Conservation (phyloP, 2,888 invertebrate genomes). For the Andrena trimmerana region DNA sequence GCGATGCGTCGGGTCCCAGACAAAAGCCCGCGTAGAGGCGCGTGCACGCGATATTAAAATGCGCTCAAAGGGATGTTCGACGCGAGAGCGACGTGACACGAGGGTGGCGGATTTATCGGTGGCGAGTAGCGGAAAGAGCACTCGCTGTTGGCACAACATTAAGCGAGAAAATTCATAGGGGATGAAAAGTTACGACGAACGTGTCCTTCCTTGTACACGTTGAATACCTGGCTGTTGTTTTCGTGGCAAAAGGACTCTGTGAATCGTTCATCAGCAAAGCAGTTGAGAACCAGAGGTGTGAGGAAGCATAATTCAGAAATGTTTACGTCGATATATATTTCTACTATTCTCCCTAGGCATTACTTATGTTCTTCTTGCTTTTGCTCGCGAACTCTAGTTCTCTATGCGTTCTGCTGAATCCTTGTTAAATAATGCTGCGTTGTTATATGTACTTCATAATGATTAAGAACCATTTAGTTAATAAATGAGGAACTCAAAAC, state of each 20-base stretch:
- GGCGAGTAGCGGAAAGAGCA: conserved; percentile 29
- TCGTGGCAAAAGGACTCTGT: background rate
- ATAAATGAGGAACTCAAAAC: too few species aligned
- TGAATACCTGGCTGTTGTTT: conserved; percentile 34
- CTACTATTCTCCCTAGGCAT: too few species aligned
- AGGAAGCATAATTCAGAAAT: background rate
- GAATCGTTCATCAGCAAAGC: background rate
- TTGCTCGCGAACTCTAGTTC: too few species aligned
- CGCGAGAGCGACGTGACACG: conserved; percentile 20
- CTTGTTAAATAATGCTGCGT: background rate
- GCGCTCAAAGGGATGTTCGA: conserved; percentile 20
- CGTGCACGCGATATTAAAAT: conserved; percentile 43
- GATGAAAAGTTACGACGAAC: conserved; percentile 64
- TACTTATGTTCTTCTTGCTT: too few species aligned
- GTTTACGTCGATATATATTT: conserved; percentile 11
- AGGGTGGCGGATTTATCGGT: conserved; percentile 64
- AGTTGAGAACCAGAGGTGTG: too few species aligned
- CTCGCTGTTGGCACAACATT: conserved; percentile 69
- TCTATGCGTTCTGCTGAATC: too few species aligned
- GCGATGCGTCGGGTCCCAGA: conserved; percentile 32
- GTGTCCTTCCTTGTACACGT: conserved; percentile 41
- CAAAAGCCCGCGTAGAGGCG: conserved; percentile 28
- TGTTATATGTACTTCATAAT: background rate
- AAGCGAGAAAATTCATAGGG: conserved; percentile 65
- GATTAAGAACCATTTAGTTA: too few species aligned